Percentiles rank a stretch among this genome's conserved stretches.
phyloP scores from a whole-genome alignment of 2,113 vertebrate species.

The Columba janthina region DNA sequence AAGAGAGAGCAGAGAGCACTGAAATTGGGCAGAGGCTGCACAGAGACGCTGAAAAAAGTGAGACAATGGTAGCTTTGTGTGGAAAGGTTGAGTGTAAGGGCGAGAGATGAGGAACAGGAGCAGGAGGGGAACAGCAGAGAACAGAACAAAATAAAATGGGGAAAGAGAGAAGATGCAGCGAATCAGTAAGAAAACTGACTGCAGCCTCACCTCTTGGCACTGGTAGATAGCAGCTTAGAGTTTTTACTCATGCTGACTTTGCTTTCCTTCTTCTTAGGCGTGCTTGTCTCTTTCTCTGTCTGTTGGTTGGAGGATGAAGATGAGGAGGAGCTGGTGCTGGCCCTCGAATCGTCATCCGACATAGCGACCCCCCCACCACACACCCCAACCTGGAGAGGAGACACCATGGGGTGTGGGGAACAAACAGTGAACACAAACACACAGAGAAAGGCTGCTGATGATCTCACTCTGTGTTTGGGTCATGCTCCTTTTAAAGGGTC shows the following conservation, averaged over 20 bases:
- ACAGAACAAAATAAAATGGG: background rate
- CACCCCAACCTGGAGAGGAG: slow-evolving; percentile 77
- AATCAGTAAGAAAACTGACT: slow-evolving; percentile 4
- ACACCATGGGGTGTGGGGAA: slow-evolving; percentile 69
- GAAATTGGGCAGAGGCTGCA: background rate
- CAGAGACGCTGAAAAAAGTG: background rate
- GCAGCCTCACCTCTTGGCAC: slow-evolving; percentile 90
- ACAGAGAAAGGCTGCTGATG: slow-evolving; percentile 51
- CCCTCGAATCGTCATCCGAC: slow-evolving; percentile 99
- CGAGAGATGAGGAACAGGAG: background rate
- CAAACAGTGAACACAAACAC: slow-evolving; percentile 67
- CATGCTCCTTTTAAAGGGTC: slow-evolving; percentile 8
- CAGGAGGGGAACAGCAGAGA: background rate
- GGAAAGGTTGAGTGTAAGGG: background rate
- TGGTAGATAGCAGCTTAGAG: slow-evolving; percentile 96
- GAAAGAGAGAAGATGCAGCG: background rate
- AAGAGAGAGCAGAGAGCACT: background rate
- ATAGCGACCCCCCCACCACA: slow-evolving; percentile 88
- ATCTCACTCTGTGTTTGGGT: slow-evolving; percentile 37
- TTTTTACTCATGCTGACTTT: slow-evolving; percentile 98
- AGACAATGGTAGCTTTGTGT: background rate
- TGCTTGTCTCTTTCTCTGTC: slow-evolving; percentile 82
- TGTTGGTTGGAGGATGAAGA: slow-evolving; percentile 88
- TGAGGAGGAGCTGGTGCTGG: slow-evolving; percentile 95
- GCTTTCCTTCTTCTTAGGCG: slow-evolving; percentile 91